These are phyloP conservation scores for Psilanteris sp. DNA, from an alignment of 1,140 invertebrate genomes.

Conservation along the genomic window DNA sequence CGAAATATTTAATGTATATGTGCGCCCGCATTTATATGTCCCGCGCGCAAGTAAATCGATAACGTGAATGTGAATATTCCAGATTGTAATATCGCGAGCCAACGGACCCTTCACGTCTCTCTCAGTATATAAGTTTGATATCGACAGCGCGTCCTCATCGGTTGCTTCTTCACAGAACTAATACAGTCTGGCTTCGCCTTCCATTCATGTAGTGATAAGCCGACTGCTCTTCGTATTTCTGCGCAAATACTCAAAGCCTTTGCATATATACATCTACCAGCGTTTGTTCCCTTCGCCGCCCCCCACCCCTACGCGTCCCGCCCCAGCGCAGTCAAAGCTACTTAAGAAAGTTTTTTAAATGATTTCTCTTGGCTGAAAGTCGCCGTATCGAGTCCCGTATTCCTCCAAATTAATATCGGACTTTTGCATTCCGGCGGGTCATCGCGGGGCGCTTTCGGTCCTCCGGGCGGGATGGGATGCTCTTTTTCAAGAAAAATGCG, in stretches of 20 bases:
- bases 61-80: constrained; percentile 49
- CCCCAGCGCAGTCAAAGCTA: not conserved
- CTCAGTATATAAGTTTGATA: constrained; percentile 39
- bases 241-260: constrained; percentile 30
- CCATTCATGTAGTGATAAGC: constrained; percentile 42
- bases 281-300: no score
- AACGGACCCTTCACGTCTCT: constrained; percentile 17
- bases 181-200: constrained; percentile 16
- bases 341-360: constrained; percentile 6
- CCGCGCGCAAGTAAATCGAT: constrained; percentile 19
- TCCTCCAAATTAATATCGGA: not conserved
- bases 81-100: constrained; percentile 50
- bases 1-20: constrained; percentile 6
- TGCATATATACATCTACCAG: no score
- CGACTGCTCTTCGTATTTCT: constrained; percentile 17
- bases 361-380: not conserved
- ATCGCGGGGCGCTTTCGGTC: no score
- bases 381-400: not conserved
- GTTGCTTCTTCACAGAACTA: constrained; percentile 35
- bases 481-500: no score
- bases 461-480: no score
- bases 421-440: no score
- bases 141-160: constrained; percentile 33
- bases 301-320: not conserved
- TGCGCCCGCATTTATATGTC: constrained; percentile 14